Percentiles rank a stretch among this genome's conserved stretches.
phyloP scores from a whole-genome alignment of 1,140 invertebrate genomes.

The Polypedilum vanderplanki region DNA sequence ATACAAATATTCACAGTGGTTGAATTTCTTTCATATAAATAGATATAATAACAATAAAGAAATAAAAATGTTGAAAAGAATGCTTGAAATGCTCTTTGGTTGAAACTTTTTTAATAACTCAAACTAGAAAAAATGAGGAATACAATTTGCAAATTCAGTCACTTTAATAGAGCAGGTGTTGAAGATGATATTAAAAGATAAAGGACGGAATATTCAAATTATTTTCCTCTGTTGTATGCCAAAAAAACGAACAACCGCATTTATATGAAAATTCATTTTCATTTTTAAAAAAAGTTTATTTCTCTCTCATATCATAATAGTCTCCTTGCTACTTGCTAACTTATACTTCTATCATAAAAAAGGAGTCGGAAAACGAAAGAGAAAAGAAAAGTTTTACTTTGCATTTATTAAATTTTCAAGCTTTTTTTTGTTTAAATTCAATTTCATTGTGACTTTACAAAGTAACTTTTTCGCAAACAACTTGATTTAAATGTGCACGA shows the following conservation, averaged over 20 bases:
- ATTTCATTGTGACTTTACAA: slow-evolving; percentile 5
- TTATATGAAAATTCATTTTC: slow-evolving; percentile 19
- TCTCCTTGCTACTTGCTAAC: slow-evolving; percentile 9
- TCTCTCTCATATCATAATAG: neutral
- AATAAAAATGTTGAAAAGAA: neutral
- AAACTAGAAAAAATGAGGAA: neutral
- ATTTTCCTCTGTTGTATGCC: neutral
- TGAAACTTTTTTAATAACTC: slow-evolving; percentile 28
- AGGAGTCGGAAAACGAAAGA: neutral
- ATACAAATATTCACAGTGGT: no score
- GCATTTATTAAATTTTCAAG: neutral
- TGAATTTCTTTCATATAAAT: neutral
- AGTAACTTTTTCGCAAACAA: slow-evolving; percentile 1
- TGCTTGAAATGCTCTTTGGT: neutral
- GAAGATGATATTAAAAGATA: slow-evolving; percentile 8
- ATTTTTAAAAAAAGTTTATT: neutral
- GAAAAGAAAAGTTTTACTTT: neutral
- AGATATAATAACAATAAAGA: neutral
- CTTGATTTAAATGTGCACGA: neutral
- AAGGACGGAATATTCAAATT: neutral
- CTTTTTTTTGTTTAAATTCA: slow-evolving; percentile 12
- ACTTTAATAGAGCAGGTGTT: neutral
- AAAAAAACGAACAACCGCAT: neutral
- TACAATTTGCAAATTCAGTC: slow-evolving; percentile 11
- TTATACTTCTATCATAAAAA: neutral